These are phyloP conservation scores for Cardiocondyla obscurior DNA, from an alignment of 1,140 invertebrate species.

Conservation along the genomic window DNA sequence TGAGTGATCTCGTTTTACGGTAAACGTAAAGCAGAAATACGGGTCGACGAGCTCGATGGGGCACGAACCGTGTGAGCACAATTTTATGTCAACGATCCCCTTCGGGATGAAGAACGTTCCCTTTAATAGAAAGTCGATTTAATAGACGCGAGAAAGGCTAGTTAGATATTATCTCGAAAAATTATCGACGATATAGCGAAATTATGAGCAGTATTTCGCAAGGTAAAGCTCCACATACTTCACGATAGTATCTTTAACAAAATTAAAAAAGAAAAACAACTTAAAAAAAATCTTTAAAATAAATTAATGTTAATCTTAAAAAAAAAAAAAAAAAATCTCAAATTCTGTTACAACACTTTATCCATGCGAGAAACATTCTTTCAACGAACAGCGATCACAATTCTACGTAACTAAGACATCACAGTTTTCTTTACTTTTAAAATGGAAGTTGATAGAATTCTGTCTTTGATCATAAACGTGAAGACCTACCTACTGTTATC, in stretches of 20 bases:
- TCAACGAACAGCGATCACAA: too few species aligned
- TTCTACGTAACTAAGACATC: not conserved
- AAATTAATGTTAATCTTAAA: too few species aligned
- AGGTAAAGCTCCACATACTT: not conserved
- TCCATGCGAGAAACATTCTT: not conserved
- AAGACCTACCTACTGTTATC: conserved; percentile 17
- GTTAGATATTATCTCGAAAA: conserved; percentile 35
- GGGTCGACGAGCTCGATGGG: conserved; percentile 43
- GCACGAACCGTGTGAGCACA: conserved; percentile 28
- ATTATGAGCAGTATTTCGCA: conserved; percentile 1
- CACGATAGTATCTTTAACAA: not conserved
- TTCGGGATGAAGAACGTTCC: conserved; percentile 16
- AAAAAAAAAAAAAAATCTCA: not conserved
- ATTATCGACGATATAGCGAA: conserved; percentile 20
- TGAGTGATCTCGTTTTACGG: conserved; percentile 35
- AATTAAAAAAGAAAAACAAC: not conserved
- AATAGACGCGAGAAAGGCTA: conserved; percentile 11
- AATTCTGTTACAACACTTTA: not conserved
- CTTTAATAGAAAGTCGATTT: conserved; percentile 53
- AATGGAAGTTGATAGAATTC: conserved; percentile 6
- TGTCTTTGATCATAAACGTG: conserved; percentile 1
- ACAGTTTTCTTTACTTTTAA: not conserved
- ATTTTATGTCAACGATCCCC: conserved; percentile 50
- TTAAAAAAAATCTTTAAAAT: not conserved
- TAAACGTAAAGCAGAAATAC: conserved; percentile 41